Percentiles rank a stretch among this genome's conserved stretches.
phyloP scores from a whole-genome alignment of 1,140 invertebrate species.

The Phymastichus coffea region DNA sequence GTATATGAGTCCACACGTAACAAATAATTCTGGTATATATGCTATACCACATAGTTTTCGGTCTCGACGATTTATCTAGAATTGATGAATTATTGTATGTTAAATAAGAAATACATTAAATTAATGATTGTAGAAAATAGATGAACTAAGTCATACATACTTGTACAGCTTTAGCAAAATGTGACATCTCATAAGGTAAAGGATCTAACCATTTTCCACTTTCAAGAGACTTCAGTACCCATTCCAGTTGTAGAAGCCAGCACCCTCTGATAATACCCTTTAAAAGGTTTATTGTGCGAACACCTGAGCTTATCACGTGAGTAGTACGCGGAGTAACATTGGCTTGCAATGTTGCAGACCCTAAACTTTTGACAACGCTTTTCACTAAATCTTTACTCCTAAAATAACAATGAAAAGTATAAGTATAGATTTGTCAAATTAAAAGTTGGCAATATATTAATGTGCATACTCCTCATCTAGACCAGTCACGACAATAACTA shows the following conservation, averaged over 20 bases:
- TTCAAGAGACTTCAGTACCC: conserved; percentile 49
- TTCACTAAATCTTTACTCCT: conserved; percentile 48
- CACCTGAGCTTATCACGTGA: conserved; percentile 51
- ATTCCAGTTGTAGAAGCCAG: conserved; percentile 52
- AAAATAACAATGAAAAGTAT: conserved; percentile 23
- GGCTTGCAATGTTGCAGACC: conserved; percentile 39
- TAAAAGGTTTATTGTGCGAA: conserved; percentile 54
- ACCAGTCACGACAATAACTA: conserved; percentile 45
- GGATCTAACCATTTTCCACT: conserved; percentile 45
- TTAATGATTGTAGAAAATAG: background rate
- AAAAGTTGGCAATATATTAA: conserved; percentile 8
- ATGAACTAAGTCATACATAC: conserved; percentile 31
- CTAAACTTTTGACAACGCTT: conserved; percentile 40
- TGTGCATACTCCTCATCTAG: conserved; percentile 40
- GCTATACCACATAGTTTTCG: conserved; percentile 47
- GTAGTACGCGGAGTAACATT: conserved; percentile 48
- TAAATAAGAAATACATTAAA: background rate
- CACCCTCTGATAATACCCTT: conserved; percentile 55
- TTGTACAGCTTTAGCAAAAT: conserved; percentile 51
- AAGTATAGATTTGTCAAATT: conserved; percentile 5
- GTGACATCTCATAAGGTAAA: conserved; percentile 45
- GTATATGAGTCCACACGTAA: conserved; percentile 46
- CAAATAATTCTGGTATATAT: conserved; percentile 50
- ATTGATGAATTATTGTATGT: conserved; percentile 7
- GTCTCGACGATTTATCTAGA: conserved; percentile 49